Evolutionary conservation across 2,797 vertebrate genomes (phyloP), one percentile per base, ranked within the genome.

Genomic region (Pagetopsis macropterus): DNA sequence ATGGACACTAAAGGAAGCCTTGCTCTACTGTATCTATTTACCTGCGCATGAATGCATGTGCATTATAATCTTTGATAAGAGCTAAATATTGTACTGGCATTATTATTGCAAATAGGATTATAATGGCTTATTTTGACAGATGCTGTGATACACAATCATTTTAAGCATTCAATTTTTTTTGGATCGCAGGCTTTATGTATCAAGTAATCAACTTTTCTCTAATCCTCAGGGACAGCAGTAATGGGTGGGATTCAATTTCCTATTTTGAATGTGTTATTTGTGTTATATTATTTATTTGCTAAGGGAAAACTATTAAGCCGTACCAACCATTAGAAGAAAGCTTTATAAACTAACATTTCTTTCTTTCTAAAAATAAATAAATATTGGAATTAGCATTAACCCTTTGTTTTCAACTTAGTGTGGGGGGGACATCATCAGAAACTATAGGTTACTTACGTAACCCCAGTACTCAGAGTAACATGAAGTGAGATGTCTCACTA

Each of bases 101-200:
- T 58, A 33, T 58, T 27, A 27, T 27, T 27, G 61, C 46, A 61
- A 46, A 67, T 17, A 62, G 15, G 9, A 55, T 55, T 49, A 46
- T 23, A 55, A 49, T 54, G 49, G 40, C 13, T 52, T 33, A 23
- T 51, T 57, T 33, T 48, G 43, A 55, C 61, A 54, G 21, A 56
- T 50, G 50, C 58, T 16, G 17, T 21, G 9, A 50, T 40, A 21
- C 21, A 48, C n/a, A 51, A 37, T 8, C n/a, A 27, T 48, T 33
- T 49, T 13, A 33, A 48, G 61, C 9, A 21, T 64, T 63, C 23
- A 1, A 16, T 33, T 9, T 55, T 49, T 23, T 27, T 23, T 27
- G 17, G n/a, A 11, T 43, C 2, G 14, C 19, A 59, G 59, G 9
- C 41, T 59, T 60, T 27, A 58, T 45, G 37, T 33, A 37, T 60